A percentile compares a stretch with the other conserved stretches of the same genome.
These are phyloP conservation scores for Scortum barcoo DNA, from an alignment of 2,113 vertebrate genomes.

Conservation along the genomic window DNA sequence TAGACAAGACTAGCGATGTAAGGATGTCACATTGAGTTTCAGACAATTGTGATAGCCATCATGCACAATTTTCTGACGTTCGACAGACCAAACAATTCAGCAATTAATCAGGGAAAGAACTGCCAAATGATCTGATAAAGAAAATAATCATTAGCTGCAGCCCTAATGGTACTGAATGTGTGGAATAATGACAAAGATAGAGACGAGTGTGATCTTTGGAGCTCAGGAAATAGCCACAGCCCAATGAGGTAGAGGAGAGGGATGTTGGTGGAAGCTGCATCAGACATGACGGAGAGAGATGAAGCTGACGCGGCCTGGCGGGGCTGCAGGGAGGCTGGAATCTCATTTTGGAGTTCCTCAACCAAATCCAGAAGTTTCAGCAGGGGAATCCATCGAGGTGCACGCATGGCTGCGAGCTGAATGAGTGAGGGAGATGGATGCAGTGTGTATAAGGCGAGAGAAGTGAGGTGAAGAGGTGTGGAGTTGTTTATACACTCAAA, in stretches of 20 bases:
- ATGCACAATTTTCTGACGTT: not conserved
- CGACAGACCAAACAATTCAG: not conserved
- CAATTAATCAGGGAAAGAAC: not conserved
- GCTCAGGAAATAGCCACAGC: constrained; percentile 24
- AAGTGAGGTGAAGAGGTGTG: constrained; percentile 72
- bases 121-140: not conserved
- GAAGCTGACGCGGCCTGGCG: constrained; percentile 22
- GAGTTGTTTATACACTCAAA: constrained; percentile 79
- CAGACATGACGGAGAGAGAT: constrained; percentile 38
- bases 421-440: constrained; percentile 70
- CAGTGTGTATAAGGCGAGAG: constrained; percentile 64
- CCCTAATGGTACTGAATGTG: not conserved
- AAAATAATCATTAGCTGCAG: not conserved
- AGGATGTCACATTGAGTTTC: not conserved
- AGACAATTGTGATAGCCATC: not conserved
- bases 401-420: constrained; percentile 67
- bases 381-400: constrained; percentile 54
- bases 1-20: not conserved
- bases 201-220: not conserved
- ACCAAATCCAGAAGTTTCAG: constrained; percentile 68
- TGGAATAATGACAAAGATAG: constrained; percentile 41
- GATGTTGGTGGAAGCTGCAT: constrained; percentile 25
- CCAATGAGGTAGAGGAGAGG: constrained; percentile 1
- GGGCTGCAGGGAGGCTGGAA: constrained; percentile 49
- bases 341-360: constrained; percentile 70